Evolutionary conservation across 2,113 vertebrate species (phyloP).

Genomic region (Balaeniceps rex): DNA sequence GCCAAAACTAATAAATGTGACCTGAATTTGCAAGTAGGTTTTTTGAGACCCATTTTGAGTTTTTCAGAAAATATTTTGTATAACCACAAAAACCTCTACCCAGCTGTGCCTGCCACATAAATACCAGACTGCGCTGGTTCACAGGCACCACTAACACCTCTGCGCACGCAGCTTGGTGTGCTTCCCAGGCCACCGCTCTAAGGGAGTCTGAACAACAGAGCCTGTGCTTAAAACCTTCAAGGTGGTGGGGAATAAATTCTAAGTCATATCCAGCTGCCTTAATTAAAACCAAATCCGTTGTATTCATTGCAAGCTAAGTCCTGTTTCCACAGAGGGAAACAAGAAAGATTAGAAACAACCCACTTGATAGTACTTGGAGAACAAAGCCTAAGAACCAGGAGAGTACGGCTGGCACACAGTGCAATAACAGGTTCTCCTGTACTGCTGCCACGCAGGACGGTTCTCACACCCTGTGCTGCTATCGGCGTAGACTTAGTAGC

Average conservation of each 20-base stretch:
- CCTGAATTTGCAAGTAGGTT: not conserved
- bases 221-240: not conserved
- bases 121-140: not conserved
- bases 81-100: not conserved
- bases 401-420: not conserved
- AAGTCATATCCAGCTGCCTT: not conserved
- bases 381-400: not conserved
- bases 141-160: not conserved
- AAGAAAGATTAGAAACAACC: not conserved
- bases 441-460: fast-evolving
- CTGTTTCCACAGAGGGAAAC: not conserved
- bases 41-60: not conserved
- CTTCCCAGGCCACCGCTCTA: not conserved
- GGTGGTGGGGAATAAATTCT: not conserved
- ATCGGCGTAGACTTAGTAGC: not conserved
- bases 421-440: not conserved
- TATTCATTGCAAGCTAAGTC: not conserved
- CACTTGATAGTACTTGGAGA: not conserved
- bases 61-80: not conserved
- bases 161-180: not conserved
- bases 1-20: not conserved
- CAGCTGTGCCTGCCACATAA: not conserved
- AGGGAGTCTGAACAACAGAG: not conserved
- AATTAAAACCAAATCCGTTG: not conserved
- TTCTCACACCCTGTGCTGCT: not conserved